Base-by-base conservation (phyloP, 2,797 vertebrate genomes). In the Rachycentron canadum region DNA sequence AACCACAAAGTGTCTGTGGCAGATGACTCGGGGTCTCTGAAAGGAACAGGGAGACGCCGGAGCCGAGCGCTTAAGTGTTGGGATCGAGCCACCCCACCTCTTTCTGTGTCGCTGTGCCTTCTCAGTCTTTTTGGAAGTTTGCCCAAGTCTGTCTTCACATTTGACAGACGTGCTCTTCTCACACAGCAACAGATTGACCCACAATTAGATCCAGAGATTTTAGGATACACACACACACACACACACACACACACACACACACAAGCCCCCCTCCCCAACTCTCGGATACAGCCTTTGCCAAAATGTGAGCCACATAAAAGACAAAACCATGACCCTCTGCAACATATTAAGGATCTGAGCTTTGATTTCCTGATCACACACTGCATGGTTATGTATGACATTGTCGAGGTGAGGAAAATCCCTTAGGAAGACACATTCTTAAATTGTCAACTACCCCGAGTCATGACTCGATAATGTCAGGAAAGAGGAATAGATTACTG, bases 191-290 rank as follows among this genome's bases (percentile, higher is more conserved):
- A 77, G 73, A 86, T 88, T 73, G 55, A 77, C 76, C 86, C 86
- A 87, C 89, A 93, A 92, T 92, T 89, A 93, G 82, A 91, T 89
- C 91, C 92, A 94, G 94, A 94, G 82, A 59, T 81, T 78, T 69
- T 49, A 65, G 56, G 79, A 76, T 45, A 70, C 61, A 76, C 59
- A 60, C 61, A 60, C 53, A 38, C 41, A 25, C 32, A 19, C 16
- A 32, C 9, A 40, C 47, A 66, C 30, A 45, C 13, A 67, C n/a
- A n/a, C n/a, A 32, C 52, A 64, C 73, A 36, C 61, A 65, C 85
- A 36, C 75, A 70, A 64, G 65, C 61, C 11, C 52, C 34, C 68
- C 11, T 45, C 38, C 68, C 11, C 50, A 58, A 69, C 57, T 53
- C 52, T 76, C 40, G 59, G 66, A 62, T 61, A 5, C 34, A 23